A percentile compares a stretch with the other conserved stretches of the same genome.
Evolutionary conservation across 1,140 invertebrate genomes (phyloP).

Genomic region (Idris sp.): DNA sequence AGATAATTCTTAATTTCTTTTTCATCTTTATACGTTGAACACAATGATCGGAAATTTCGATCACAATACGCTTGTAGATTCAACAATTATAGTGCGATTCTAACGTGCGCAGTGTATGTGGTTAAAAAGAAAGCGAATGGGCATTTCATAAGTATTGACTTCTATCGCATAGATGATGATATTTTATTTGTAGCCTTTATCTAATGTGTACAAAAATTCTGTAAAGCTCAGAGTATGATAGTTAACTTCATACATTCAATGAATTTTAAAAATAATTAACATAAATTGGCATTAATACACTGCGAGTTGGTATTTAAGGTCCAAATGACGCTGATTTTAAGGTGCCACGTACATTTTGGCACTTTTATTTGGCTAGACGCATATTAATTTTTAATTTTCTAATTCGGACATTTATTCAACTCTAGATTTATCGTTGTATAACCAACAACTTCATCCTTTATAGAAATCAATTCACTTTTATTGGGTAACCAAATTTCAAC

Average conservation of each 20-base stretch:
- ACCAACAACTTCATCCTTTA: conserved; percentile 25
- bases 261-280: no score
- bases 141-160: no score
- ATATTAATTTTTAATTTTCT: conserved; percentile 21
- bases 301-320: no score
- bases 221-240: no score
- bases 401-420: conserved; percentile 29
- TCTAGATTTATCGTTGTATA: conserved; percentile 33
- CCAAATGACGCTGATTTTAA: conserved; percentile 38
- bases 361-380: conserved; percentile 35
- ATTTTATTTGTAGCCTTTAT: no score
- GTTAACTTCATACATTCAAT: conserved; percentile 15
- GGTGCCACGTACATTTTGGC: conserved; percentile 44
- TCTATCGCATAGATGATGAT: no score
- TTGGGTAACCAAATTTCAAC: no score
- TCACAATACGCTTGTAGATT: conserved; percentile 67
- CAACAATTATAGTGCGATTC: conserved; percentile 30
- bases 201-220: no score
- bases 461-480: no score
- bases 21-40: conserved; percentile 70
- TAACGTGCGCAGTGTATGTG: conserved; percentile 10
- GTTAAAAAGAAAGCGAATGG: conserved; percentile 8
- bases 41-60: conserved; percentile 70
- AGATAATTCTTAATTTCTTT: conserved; percentile 14
- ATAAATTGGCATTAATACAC: no score